A percentile compares a stretch with the other conserved stretches of the same genome.
These are phyloP conservation scores for Drosophila anomalipes DNA, from an alignment of 2,888 invertebrate species.

Conservation along the genomic window DNA sequence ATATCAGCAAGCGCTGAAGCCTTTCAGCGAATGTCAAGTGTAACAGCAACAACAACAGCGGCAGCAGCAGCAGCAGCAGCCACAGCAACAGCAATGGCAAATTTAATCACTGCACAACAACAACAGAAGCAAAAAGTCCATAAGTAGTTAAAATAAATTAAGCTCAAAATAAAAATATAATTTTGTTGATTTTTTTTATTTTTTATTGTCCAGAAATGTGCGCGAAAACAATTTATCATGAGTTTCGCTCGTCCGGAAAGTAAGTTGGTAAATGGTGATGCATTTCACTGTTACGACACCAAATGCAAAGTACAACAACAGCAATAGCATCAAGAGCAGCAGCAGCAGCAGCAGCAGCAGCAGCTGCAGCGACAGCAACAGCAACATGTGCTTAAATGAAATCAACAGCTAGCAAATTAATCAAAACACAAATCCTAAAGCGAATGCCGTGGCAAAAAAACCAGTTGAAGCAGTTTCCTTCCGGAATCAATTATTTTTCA, in stretches of 20 bases:
- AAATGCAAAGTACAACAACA: conserved; percentile 46
- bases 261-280: conserved; percentile 30
- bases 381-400: conserved; percentile 37
- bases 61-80: conserved; percentile 12
- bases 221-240: conserved; percentile 24
- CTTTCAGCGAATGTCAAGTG: conserved; percentile 54
- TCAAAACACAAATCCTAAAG: conserved; percentile 38
- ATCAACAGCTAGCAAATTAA: conserved; percentile 38
- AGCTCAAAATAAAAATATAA: conserved; percentile 12
- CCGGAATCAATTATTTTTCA: conserved; percentile 84
- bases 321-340: conserved; percentile 6
- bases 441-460: conserved; percentile 62
- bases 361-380: conserved; percentile 3
- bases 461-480: conserved; percentile 84
- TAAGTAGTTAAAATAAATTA: conserved; percentile 23
- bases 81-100: conserved; percentile 21
- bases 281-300: conserved; percentile 65
- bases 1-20: conserved; percentile 51
- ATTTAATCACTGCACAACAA: conserved; percentile 18
- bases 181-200: conserved; percentile 16
- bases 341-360: not conserved
- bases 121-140: conserved; percentile 5
- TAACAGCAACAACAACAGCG: conserved; percentile 33
- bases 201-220: conserved; percentile 53
- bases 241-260: conserved; percentile 60